Evolutionary conservation across 1,140 invertebrate species (phyloP).

Genomic region (Drosophila setifemur): DNA sequence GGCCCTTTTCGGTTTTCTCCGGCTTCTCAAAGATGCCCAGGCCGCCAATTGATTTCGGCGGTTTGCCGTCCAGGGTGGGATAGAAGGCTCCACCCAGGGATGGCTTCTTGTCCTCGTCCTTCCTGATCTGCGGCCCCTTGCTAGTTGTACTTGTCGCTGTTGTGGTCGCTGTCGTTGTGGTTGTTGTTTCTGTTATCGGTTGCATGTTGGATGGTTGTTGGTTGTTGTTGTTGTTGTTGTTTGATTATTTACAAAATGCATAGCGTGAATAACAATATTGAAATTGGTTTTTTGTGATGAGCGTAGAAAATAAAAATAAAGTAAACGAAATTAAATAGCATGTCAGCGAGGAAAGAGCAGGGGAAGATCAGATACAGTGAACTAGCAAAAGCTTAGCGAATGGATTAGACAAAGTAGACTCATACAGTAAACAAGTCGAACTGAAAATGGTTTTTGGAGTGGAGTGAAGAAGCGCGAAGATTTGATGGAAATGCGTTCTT

Average conservation of each 20-base stretch:
- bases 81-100: constrained; percentile 63
- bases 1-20: constrained; percentile 46
- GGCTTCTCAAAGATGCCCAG: constrained; percentile 66
- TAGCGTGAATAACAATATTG: constrained; percentile 63
- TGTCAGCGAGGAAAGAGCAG: constrained; percentile 41
- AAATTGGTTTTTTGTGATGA: constrained; percentile 52
- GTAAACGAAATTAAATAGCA: constrained; percentile 53
- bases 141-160: constrained; percentile 31
- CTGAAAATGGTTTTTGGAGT: constrained; percentile 4
- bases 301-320: constrained; percentile 63
- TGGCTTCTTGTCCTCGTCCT: constrained; percentile 64
- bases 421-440: neutral
- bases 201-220: constrained; percentile 71
- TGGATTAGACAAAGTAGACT: constrained; percentile 1
- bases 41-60: constrained; percentile 52
- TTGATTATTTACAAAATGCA: constrained; percentile 78
- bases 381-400: constrained; percentile 31
- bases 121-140: constrained; percentile 30
- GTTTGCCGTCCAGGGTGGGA: constrained; percentile 79
- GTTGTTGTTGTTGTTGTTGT: constrained; percentile 60
- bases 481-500: constrained; percentile 8
- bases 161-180: constrained; percentile 45
- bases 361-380: constrained; percentile 16
- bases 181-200: constrained; percentile 69
- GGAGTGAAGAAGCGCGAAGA: constrained; percentile 12